Conservation (phyloP, 2,888 invertebrate species). For the Linnaemya vulpina region DNA sequence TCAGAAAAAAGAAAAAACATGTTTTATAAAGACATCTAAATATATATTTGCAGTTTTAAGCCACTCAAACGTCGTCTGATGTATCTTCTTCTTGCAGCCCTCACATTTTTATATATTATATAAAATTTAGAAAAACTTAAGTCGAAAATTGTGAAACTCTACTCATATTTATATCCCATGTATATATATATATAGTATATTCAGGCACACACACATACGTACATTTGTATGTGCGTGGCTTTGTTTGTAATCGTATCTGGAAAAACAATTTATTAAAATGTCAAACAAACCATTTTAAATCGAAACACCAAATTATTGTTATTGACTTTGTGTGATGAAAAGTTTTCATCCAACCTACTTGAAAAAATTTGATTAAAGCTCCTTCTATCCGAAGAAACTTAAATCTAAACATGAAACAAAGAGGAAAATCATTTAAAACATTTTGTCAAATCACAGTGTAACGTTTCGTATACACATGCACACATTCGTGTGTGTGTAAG, state of each 20-base stretch:
- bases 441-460: conserved; percentile 66
- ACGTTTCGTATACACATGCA: conserved; percentile 36
- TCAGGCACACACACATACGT: background rate
- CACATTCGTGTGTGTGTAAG: background rate
- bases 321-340: conserved; percentile 31
- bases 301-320: conserved; percentile 54
- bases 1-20: no score
- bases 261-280: conserved; percentile 68
- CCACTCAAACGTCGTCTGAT: no score
- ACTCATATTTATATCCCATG: no score
- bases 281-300: conserved; percentile 68
- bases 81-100: no score
- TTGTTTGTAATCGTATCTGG: conserved; percentile 33
- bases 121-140: no score
- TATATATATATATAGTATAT: no score
- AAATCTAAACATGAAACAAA: conserved; percentile 5
- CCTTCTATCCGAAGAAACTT: conserved; percentile 1
- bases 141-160: no score
- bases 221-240: background rate
- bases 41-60: no score
- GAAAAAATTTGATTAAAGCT: conserved; percentile 45
- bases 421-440: conserved; percentile 61
- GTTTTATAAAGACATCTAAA: no score
- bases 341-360: conserved; percentile 13
- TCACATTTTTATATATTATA: no score